A percentile compares a stretch with the other conserved stretches of the same genome.
These are phyloP conservation scores for Lutjanus argentimaculatus DNA, from an alignment of 2,797 vertebrate genomes.

Conservation along the genomic window DNA sequence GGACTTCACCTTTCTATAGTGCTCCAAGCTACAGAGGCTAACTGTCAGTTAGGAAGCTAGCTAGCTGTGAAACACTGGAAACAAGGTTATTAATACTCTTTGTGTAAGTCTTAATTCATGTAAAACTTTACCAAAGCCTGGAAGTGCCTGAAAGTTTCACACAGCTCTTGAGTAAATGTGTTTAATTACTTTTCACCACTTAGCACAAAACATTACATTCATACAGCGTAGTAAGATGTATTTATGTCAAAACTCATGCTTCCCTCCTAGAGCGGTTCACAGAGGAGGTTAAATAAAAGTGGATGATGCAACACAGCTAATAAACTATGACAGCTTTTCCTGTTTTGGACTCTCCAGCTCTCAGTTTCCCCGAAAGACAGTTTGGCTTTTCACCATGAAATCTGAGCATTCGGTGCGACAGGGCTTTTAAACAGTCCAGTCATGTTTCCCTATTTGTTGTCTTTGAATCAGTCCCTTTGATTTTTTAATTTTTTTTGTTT, in stretches of 20 bases:
- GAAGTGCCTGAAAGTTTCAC: neutral
- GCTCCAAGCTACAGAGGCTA: too few relatives aligned
- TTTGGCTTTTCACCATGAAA: neutral
- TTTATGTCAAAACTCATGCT: neutral
- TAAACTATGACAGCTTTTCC: neutral
- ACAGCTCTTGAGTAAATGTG: neutral
- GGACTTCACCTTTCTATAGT: too few relatives aligned
- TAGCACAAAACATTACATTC: neutral
- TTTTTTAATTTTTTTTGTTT: neutral
- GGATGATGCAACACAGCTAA: neutral
- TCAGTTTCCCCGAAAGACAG: neutral
- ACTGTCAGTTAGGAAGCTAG: too few relatives aligned
- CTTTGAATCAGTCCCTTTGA: neutral
- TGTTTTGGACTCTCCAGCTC: neutral
- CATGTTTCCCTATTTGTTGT: too few relatives aligned
- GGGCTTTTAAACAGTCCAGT: neutral
- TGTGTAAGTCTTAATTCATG: too few relatives aligned
- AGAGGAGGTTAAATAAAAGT: neutral
- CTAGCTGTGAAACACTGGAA: too few relatives aligned
- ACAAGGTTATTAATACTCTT: too few relatives aligned
- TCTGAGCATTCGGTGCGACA: neutral
- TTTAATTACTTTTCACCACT: neutral
- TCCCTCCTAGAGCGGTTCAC: neutral
- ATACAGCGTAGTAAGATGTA: neutral
- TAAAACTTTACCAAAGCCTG: too few relatives aligned